Evolutionary conservation across 92 coral and sea anemone genomes (phyloP).

Genomic region (Paramuricea clavata): DNA sequence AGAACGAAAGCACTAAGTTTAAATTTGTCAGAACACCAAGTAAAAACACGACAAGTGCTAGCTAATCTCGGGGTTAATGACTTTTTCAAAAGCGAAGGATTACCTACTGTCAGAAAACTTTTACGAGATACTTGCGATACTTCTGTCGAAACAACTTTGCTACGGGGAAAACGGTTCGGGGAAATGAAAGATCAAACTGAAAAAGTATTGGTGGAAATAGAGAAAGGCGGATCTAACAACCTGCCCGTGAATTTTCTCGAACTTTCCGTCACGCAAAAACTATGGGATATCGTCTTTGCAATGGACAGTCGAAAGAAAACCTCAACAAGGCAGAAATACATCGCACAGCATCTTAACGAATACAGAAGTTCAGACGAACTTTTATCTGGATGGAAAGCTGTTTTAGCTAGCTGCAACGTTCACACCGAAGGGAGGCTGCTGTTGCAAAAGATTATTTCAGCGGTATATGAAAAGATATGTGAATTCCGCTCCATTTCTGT

Average conservation of each 20-base stretch:
- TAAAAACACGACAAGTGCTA: not conserved
- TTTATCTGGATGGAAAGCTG: constrained; percentile 24
- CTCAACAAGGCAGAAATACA: constrained; percentile 36
- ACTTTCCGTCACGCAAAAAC: not conserved
- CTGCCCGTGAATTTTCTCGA: not conserved
- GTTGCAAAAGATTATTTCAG: constrained; percentile 39
- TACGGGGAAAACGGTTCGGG: constrained; percentile 44
- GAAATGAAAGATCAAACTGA: not conserved
- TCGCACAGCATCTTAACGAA: constrained; percentile 47
- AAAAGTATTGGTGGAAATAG: not conserved
- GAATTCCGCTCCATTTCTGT: constrained; percentile 25
- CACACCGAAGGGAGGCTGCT: constrained; percentile 30
- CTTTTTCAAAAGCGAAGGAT: not conserved
- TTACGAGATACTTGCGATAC: not conserved
- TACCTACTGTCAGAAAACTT: not conserved
- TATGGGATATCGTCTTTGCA: constrained; percentile 35
- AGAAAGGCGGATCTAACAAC: not conserved
- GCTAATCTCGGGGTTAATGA: constrained; percentile 1
- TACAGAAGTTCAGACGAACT: constrained; percentile 17
- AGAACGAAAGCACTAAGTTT: not conserved
- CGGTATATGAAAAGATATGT: constrained; percentile 30
- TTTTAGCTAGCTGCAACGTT: not conserved
- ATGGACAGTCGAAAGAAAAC: constrained; percentile 12
- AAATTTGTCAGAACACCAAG: not conserved
- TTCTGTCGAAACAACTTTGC: constrained; percentile 1